A percentile compares a stretch with the other conserved stretches of the same genome.
Conservation (phyloP, 1,140 invertebrate species). For the Drosophila subpulchrella region DNA sequence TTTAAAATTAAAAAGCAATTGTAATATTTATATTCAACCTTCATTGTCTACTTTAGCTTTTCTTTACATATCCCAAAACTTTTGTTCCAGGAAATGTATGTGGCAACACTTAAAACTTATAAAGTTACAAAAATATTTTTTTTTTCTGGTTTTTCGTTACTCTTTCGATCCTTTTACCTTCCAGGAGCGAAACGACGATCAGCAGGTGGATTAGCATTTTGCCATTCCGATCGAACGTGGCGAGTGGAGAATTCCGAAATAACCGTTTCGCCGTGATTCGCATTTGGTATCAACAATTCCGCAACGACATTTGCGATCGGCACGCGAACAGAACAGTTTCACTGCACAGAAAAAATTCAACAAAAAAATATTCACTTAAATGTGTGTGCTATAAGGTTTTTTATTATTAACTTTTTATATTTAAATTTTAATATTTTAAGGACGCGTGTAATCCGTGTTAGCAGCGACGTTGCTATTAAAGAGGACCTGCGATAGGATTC, state of each 20-base stretch:
- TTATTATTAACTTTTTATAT: background rate
- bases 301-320: constrained; percentile 42
- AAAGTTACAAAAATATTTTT: too few relatives aligned
- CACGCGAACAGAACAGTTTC: constrained; percentile 24
- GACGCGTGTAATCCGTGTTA: constrained; percentile 9
- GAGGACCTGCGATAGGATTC: constrained; percentile 1
- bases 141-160: background rate
- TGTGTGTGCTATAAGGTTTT: background rate
- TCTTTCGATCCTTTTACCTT: constrained; percentile 60
- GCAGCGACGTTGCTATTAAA: background rate
- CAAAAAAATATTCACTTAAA: constrained; percentile 32
- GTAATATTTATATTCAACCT: too few relatives aligned
- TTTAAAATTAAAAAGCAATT: too few relatives aligned
- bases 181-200: constrained; percentile 55
- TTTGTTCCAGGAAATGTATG: too few relatives aligned
- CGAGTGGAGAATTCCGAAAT: constrained; percentile 28
- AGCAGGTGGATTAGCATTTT: constrained; percentile 75
- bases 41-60: too few relatives aligned
- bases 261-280: constrained; percentile 45
- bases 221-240: constrained; percentile 53
- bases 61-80: too few relatives aligned
- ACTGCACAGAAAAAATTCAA: constrained; percentile 35
- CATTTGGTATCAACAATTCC: constrained; percentile 56
- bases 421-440: constrained; percentile 2
- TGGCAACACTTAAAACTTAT: too few relatives aligned